phyloP scores from a whole-genome alignment of 2,113 vertebrate species.

The Clarias gariepinus region DNA sequence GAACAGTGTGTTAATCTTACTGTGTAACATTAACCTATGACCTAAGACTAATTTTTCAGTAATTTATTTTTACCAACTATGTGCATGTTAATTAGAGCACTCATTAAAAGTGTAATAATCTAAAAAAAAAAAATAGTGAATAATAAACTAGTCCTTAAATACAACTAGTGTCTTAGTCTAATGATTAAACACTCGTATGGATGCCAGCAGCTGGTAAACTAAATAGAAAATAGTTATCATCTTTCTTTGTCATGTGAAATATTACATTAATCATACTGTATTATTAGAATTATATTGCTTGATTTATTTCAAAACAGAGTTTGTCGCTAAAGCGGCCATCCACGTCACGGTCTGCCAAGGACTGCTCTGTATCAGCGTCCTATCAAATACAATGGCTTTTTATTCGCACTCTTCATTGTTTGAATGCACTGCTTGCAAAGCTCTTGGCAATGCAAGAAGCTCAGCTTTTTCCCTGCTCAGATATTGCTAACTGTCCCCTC shows the following conservation, averaged over 20 bases:
- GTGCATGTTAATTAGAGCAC: background rate
- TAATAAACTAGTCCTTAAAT: background rate
- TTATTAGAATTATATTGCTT: background rate
- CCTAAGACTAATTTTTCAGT: background rate
- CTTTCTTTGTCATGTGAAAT: background rate
- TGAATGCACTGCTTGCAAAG: background rate
- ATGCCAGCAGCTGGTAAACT: background rate
- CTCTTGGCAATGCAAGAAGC: slow-evolving; percentile 22
- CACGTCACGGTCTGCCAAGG: background rate
- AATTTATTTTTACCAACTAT: background rate
- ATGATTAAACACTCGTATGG: background rate
- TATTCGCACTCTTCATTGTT: slow-evolving; percentile 18
- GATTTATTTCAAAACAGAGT: background rate
- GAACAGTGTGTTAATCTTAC: background rate
- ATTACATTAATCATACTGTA: background rate
- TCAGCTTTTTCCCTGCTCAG: slow-evolving; percentile 6
- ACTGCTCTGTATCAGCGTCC: slow-evolving; percentile 22
- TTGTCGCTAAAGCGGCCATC: background rate
- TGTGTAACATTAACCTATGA: background rate
- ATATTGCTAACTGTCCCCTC: slow-evolving; percentile 27
- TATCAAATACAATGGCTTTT: slow-evolving; percentile 3
- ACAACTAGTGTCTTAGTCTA: background rate
- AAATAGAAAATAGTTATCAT: background rate
- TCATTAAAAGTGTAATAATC: too few species aligned
- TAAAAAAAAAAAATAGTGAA: background rate